phyloP scores from a whole-genome alignment of 2,113 vertebrate species.

The Macroglossus sobrinus region DNA sequence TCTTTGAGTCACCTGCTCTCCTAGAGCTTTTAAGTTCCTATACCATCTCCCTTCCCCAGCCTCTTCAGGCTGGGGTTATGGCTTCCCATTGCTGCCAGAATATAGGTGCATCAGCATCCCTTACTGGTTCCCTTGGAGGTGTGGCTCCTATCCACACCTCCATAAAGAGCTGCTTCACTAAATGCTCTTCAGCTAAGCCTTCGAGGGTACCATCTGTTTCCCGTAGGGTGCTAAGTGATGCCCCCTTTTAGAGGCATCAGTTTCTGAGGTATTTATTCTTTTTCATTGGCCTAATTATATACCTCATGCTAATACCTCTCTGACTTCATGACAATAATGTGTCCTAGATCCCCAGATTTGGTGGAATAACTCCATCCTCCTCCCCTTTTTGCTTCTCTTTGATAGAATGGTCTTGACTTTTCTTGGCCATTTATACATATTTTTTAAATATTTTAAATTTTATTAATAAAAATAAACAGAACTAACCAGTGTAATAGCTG shows the following conservation, averaged over 20 bases:
- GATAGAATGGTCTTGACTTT: background rate
- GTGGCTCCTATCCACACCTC: background rate
- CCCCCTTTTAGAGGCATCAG: rapidly evolving
- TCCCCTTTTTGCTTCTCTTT: background rate
- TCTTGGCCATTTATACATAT: background rate
- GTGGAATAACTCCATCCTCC: no score
- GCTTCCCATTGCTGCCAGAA: background rate
- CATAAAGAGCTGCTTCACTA: background rate
- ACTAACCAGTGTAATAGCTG: background rate
- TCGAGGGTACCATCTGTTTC: background rate
- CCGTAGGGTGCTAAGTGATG: background rate
- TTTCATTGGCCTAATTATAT: background rate
- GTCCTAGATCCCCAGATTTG: background rate
- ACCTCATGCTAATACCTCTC: background rate
- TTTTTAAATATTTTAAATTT: background rate
- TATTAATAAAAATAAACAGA: conserved; percentile 3
- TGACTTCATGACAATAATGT: background rate
- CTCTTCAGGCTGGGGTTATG: background rate
- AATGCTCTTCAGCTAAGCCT: background rate
- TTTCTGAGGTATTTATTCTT: background rate
- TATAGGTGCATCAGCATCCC: background rate
- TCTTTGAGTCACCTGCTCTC: rapidly evolving
- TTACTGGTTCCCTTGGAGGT: background rate
- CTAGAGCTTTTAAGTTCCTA: background rate
- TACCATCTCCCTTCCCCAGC: rapidly evolving